phyloP scores from a whole-genome alignment of 2,888 invertebrate species.

The Esperia sulphurella region DNA sequence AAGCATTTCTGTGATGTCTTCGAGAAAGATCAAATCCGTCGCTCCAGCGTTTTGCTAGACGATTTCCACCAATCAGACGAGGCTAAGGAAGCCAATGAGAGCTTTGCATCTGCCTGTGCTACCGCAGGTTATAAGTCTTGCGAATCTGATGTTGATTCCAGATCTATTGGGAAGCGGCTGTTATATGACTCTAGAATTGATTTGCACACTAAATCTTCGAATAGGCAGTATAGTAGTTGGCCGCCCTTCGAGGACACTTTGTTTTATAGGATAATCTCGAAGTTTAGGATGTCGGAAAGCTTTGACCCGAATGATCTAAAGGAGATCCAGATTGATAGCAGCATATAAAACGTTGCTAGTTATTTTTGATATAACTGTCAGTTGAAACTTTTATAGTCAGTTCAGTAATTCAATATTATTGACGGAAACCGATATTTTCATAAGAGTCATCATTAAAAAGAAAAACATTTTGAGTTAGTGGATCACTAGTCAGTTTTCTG shows the following conservation, averaged over 20 bases:
- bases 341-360: constrained; percentile 5
- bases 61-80: constrained; percentile 19
- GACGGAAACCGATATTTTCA: too few relatives aligned
- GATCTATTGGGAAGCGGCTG: constrained; percentile 22
- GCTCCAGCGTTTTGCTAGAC: constrained; percentile 19
- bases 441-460: too few relatives aligned
- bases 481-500: too few relatives aligned
- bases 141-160: constrained; percentile 21
- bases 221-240: constrained; percentile 53
- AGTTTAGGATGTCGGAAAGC: constrained; percentile 68
- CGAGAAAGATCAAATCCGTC: constrained; percentile 9
- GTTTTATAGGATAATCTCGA: constrained; percentile 59
- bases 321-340: constrained; percentile 22
- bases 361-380: not conserved
- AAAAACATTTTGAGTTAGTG: too few relatives aligned
- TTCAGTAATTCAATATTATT: too few relatives aligned
- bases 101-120: constrained; percentile 26
- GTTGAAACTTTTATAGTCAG: too few relatives aligned
- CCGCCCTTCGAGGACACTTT: constrained; percentile 63
- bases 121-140: constrained; percentile 35
- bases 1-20: not conserved
- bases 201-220: constrained; percentile 19
- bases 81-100: constrained; percentile 14
- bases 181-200: constrained; percentile 39
- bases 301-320: constrained; percentile 62